A percentile compares a stretch with the other conserved stretches of the same genome.
Conservation (phyloP, 2,113 vertebrate species). For the Plecturocebus donacophilus region DNA sequence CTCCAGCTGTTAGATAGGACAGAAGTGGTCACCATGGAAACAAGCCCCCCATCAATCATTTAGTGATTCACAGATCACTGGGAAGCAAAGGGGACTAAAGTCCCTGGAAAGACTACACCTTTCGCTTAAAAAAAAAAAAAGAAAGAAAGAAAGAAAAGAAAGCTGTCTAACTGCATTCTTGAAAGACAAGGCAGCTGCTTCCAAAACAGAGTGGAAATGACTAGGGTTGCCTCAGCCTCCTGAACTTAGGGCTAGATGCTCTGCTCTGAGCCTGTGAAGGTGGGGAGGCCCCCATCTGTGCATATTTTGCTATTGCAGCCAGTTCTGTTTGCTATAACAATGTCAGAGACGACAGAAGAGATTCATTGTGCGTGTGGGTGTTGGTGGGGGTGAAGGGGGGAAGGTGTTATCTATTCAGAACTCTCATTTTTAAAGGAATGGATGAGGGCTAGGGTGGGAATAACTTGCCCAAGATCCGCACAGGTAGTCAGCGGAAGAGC, state of each 20-base stretch:
- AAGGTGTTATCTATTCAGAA: background rate
- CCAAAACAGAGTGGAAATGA: background rate
- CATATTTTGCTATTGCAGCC: background rate
- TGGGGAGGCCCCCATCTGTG: background rate
- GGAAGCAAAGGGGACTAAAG: slow-evolving; percentile 38
- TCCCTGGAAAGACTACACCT: slow-evolving; percentile 38
- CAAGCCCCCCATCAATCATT: slow-evolving; percentile 60
- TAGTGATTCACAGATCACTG: slow-evolving; percentile 74
- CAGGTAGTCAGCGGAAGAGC: background rate
- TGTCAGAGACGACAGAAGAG: background rate
- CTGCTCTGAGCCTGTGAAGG: background rate
- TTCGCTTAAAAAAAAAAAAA: slow-evolving; percentile 49
- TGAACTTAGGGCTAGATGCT: background rate
- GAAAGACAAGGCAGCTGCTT: slow-evolving; percentile 42
- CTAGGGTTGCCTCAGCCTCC: background rate
- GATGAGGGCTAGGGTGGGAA: background rate
- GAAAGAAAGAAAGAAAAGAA: background rate
- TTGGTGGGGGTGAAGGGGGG: too few relatives aligned
- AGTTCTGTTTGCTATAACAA: background rate
- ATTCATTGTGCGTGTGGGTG: too few relatives aligned
- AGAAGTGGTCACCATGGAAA: slow-evolving; percentile 72
- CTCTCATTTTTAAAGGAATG: background rate
- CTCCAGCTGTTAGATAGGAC: slow-evolving; percentile 80
- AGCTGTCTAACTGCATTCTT: background rate
- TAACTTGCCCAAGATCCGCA: background rate